Percentiles rank a stretch among this genome's conserved stretches.
Evolutionary conservation across 1,140 invertebrate genomes (phyloP).

Genomic region (Harlomillsia oculata): DNA sequence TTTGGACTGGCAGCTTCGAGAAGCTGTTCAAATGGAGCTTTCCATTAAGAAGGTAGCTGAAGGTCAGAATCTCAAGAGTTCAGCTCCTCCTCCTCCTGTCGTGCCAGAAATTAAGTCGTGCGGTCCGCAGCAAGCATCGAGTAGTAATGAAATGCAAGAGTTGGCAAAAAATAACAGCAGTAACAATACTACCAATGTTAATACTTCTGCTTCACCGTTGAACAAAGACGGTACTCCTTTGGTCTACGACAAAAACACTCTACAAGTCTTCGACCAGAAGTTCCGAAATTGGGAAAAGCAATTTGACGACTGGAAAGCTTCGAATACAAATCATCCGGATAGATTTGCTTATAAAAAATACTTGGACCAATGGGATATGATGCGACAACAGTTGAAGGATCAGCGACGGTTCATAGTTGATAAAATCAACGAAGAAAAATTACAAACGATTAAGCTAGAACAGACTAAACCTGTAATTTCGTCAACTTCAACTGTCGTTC

Average conservation of each 20-base stretch:
- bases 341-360: slow-evolving; percentile 21
- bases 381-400: slow-evolving; percentile 20
- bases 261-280: slow-evolving; percentile 30
- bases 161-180: no score
- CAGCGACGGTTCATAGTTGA: slow-evolving; percentile 30
- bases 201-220: not conserved
- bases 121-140: no score
- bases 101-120: slow-evolving; percentile 6
- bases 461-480: not conserved
- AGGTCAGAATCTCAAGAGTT: not conserved
- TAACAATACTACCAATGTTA: not conserved
- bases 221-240: not conserved
- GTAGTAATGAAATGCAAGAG: no score
- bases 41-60: not conserved
- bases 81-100: slow-evolving; percentile 16
- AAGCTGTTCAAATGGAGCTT: no score
- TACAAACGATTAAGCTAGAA: not conserved
- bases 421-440: slow-evolving; percentile 25
- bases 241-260: slow-evolving; percentile 21
- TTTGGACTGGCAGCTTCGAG: no score
- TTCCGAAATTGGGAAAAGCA: slow-evolving; percentile 33
- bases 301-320: slow-evolving; percentile 32
- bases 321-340: slow-evolving; percentile 29
- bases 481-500: not conserved
- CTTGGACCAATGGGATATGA: slow-evolving; percentile 26